A percentile compares a stretch with the other conserved stretches of the same genome.
Evolutionary conservation across 2,888 invertebrate genomes (phyloP).

Genomic region (Habrosyne pyritoides): DNA sequence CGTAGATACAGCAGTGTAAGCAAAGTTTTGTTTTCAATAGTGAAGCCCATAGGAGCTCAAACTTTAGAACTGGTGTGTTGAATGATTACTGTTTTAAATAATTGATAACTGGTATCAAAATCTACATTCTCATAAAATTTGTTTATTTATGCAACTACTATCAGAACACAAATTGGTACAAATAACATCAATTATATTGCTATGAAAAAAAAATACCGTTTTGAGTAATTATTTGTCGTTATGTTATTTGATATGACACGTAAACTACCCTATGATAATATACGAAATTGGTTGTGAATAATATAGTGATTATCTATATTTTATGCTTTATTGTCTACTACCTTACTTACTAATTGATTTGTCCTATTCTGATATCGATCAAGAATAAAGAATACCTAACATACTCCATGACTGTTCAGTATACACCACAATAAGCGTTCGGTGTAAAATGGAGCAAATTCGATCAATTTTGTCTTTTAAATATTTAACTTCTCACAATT

Average conservation of each 20-base stretch:
- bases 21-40: not conserved
- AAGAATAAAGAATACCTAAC: not conserved
- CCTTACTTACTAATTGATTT: constrained; percentile 24
- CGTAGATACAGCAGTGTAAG: constrained; percentile 22
- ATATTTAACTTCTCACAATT: not conserved
- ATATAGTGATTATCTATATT: too few species aligned
- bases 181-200: too few species aligned
- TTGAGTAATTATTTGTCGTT: too few species aligned
- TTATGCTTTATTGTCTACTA: too few species aligned
- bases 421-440: constrained; percentile 21
- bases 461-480: constrained; percentile 4
- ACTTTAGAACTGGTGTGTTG: not conserved
- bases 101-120: too few species aligned
- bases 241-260: not conserved
- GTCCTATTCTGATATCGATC: constrained; percentile 29
- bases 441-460: constrained; percentile 13
- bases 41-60: not conserved
- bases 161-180: too few species aligned
- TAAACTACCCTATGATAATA: not conserved
- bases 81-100: not conserved
- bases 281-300: not conserved
- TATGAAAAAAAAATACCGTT: too few species aligned
- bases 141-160: too few species aligned
- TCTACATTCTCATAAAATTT: too few species aligned
- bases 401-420: not conserved